Base-by-base conservation (phyloP, 2,113 vertebrate genomes). In the Hyla sarda region DNA sequence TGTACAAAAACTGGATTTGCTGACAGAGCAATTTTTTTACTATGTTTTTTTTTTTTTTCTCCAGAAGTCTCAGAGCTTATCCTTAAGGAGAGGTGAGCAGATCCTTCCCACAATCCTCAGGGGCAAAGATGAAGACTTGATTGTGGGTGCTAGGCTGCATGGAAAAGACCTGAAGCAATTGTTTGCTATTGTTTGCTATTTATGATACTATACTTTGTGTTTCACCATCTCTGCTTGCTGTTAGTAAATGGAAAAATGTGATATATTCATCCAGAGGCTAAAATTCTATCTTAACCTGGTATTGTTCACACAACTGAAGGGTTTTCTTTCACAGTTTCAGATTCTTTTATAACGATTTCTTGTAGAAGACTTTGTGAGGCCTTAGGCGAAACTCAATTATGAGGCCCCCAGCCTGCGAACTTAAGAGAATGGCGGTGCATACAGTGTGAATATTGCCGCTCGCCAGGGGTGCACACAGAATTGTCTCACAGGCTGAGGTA, bases 11-110 rank as follows among this genome's bases (percentile, higher is more conserved):
- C 17, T 28, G 5, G 72, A 76, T 62, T n/a, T 65, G 72, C 82
- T 76, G 82, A 84, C 82, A 62, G 50, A 13, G 69, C n/a, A 25
- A 25, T 45, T 47, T 82, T 82, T 25, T 37, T 25, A n/a, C 0
- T 54, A 1, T 10, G 2, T 34, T 23, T 25, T 83, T 5, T 72
- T 21, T 48, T n/a, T 6, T 25, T 83, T 21, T 23, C 17, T 48
- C 58, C 2, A 5, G n/a, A 2, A 52, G 48, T 58, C 21, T 80
- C 32, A 9, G 6, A 23, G 19, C 21, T 30, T 81, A 81, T 81
- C 56, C 78, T 81, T n/a, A 65, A 41, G 41, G 14, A 60, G 60
- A 71, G 32, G 81, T 71, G 21, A 19, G 11, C 23, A 9, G n/a
- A 30, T 30, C 41, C 34, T 54, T 23, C 65, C 62, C 47, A 72